phyloP scores from a whole-genome alignment of 2,888 invertebrate species.

The Ormyrus nitidulus region DNA sequence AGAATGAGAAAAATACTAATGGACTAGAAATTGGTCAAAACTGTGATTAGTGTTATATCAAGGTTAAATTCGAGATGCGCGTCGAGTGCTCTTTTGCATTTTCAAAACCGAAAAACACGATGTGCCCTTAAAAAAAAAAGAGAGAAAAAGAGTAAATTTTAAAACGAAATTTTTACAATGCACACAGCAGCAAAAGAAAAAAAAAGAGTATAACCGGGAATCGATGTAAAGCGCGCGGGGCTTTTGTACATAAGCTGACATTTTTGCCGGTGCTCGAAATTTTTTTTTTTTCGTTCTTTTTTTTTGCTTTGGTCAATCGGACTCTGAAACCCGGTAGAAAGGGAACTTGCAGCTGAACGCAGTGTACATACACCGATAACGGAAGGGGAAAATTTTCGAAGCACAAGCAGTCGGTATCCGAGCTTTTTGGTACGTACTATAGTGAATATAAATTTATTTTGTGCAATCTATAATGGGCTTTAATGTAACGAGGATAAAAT shows the following conservation, averaged over 20 bases:
- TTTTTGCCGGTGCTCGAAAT: not conserved
- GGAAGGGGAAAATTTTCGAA: not conserved
- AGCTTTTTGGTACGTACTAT: not conserved
- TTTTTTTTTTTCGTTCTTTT: too few relatives aligned
- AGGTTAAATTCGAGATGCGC: slow-evolving; percentile 1
- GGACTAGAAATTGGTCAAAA: slow-evolving; percentile 16
- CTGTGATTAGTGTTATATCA: slow-evolving; percentile 33
- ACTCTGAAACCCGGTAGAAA: not conserved
- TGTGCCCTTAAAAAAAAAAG: slow-evolving; percentile 49
- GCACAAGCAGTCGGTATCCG: not conserved
- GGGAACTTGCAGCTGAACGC: not conserved
- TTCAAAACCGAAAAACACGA: slow-evolving; percentile 36
- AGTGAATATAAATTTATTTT: slow-evolving; percentile 31
- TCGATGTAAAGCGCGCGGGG: slow-evolving; percentile 3
- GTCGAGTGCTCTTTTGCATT: slow-evolving; percentile 50
- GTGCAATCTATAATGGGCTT: slow-evolving; percentile 43
- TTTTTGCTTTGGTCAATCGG: too few relatives aligned
- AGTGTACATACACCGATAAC: not conserved
- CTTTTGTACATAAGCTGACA: slow-evolving; percentile 37
- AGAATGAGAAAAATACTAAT: not conserved
- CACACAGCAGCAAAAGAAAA: not conserved
- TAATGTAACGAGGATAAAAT: slow-evolving; percentile 1
- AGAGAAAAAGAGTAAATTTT: slow-evolving; percentile 13
- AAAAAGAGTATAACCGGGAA: not conserved
- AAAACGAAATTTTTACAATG: slow-evolving; percentile 26